Base-by-base conservation (phyloP, 2,797 vertebrate genomes). In the Sebastes glaucus region DNA sequence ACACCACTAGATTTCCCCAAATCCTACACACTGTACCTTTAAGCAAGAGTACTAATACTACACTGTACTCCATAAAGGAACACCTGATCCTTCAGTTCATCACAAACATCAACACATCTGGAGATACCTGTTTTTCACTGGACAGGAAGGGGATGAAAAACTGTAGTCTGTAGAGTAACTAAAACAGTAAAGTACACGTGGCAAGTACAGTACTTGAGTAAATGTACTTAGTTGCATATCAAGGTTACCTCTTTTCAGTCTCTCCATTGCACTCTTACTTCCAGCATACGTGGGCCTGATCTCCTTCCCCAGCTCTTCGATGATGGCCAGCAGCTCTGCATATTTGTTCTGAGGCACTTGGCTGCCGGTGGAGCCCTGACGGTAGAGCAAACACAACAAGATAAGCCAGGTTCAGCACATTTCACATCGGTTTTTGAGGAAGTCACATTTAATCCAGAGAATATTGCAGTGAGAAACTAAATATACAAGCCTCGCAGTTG, bases 241-340 rank as follows among this genome's bases (percentile, higher is more conserved):
- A 28, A 28, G 20, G 42, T 81, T 42, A 99, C 99, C 99, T 96
- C 99, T 96, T 92, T 99, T 99, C 88, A 99, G 96, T 82, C 99
- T 96, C 92, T 99, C 99, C 98, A 99, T 99, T 1, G 99, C 99
- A n/a, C 97, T 99, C 96, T 99, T 99, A 80, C 98, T 99, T 68
- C 99, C 99, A 1, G 99, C 99, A 0, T 99, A 99, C 0, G 99
- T 99, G 35, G 99, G 99, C 90, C 99, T 95, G 92, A 99, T 99
- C 95, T 99, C 99, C 90, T 99, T 99, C 14, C 98, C 98, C 42
- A 99, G 94, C 92, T 99, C 99, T 84, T 99, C 99, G 11, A 99
- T 99, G 93, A 99, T 99, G 88, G 97, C 97, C 89, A 99, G 96
- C 83, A 99, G 97, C 94, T 99, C 98, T 20, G 98, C 97, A 2